Percentiles rank a stretch among this genome's conserved stretches.
phyloP scores from a whole-genome alignment of 2,888 invertebrate genomes.

The Cheilosia scutellata region DNA sequence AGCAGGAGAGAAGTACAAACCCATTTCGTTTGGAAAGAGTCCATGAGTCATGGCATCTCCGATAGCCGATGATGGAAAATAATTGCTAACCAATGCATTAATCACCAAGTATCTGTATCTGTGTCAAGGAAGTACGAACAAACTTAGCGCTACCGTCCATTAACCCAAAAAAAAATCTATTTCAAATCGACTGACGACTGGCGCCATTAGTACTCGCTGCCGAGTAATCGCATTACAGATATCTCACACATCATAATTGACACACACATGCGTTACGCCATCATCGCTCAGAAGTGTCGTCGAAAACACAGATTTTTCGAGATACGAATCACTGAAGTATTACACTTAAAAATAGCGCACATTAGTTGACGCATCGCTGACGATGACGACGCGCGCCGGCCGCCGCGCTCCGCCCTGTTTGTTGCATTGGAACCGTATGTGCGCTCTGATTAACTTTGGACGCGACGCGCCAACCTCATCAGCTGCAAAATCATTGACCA shows the following conservation, averaged over 20 bases:
- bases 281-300: slow-evolving; percentile 1
- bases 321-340: slow-evolving; percentile 5
- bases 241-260: slow-evolving; percentile 37
- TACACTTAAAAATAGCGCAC: slow-evolving; percentile 36
- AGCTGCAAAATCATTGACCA: slow-evolving; percentile 55
- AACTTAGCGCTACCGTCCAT: slow-evolving; percentile 55
- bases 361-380: slow-evolving; percentile 68
- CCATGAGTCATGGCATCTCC: background rate
- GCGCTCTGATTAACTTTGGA: slow-evolving; percentile 66
- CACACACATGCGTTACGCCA: slow-evolving; percentile 34
- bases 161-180: slow-evolving; percentile 61
- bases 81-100: background rate
- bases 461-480: slow-evolving; percentile 14
- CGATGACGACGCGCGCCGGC: background rate
- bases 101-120: slow-evolving; percentile 24
- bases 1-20: background rate
- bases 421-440: slow-evolving; percentile 56
- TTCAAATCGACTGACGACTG: slow-evolving; percentile 45
- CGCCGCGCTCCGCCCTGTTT: slow-evolving; percentile 18
- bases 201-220: slow-evolving; percentile 55
- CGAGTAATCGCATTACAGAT: slow-evolving; percentile 9
- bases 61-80: background rate
- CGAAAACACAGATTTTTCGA: slow-evolving; percentile 21
- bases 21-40: background rate
- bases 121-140: slow-evolving; percentile 61